Percentiles rank a stretch among this genome's conserved stretches.
phyloP scores from a whole-genome alignment of 2,888 invertebrate genomes.

The Mesochorus sp. region DNA sequence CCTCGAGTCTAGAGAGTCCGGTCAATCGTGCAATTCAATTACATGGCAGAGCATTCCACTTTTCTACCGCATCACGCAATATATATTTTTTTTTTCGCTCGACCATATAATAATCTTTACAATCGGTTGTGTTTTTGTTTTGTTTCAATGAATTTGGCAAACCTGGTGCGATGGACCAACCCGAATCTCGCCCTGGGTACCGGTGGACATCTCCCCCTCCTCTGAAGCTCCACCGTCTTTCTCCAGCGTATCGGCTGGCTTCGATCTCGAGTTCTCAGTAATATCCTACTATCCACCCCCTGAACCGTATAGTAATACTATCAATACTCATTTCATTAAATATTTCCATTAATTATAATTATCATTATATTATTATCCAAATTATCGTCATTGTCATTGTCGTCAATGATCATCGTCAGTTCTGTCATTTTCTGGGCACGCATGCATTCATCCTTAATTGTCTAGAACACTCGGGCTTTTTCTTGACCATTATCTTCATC shows the following conservation, averaged over 20 bases:
- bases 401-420: slow-evolving; percentile 37
- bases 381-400: slow-evolving; percentile 21
- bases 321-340: slow-evolving; percentile 65
- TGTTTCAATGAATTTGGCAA: slow-evolving; percentile 74
- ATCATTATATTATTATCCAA: slow-evolving; percentile 25
- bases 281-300: slow-evolving; percentile 81
- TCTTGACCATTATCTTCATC: too few relatives aligned
- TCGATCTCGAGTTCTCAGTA: slow-evolving; percentile 80
- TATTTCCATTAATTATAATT: slow-evolving; percentile 19
- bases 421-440: slow-evolving; percentile 1
- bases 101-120: not conserved
- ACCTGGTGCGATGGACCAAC: slow-evolving; percentile 91
- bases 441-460: too few relatives aligned
- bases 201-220: slow-evolving; percentile 84
- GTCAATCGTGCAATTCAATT: slow-evolving; percentile 77
- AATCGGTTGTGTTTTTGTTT: not conserved
- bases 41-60: slow-evolving; percentile 73
- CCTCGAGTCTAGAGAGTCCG: slow-evolving; percentile 76
- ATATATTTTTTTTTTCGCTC: slow-evolving; percentile 64
- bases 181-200: slow-evolving; percentile 90
- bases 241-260: slow-evolving; percentile 80
- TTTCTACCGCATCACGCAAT: slow-evolving; percentile 7
- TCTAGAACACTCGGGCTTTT: too few relatives aligned
- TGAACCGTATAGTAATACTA: slow-evolving; percentile 76
- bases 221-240: slow-evolving; percentile 82